Evolutionary conservation across 1,140 invertebrate genomes (phyloP).

Genomic region (Bursaphelenchus mucronatus): DNA sequence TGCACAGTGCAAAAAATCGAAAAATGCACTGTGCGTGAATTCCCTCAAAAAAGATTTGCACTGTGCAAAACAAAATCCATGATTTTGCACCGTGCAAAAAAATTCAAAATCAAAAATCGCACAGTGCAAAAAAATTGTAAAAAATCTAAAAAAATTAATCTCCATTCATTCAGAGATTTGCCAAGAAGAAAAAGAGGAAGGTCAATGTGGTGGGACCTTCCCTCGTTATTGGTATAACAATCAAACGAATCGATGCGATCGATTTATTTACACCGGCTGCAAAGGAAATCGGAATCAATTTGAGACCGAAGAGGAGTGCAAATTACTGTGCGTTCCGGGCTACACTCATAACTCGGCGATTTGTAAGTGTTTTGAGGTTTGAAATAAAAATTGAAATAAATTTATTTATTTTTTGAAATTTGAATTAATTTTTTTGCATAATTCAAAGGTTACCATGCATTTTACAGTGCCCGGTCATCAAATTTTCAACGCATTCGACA

Average conservation of each 20-base stretch:
- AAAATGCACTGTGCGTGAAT: too few relatives aligned
- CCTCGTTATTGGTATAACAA: constrained; percentile 67
- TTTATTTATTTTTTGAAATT: neutral
- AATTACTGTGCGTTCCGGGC: constrained; percentile 50
- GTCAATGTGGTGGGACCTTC: constrained; percentile 67
- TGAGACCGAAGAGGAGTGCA: constrained; percentile 61
- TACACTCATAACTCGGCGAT: constrained; percentile 50
- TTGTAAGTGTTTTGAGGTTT: constrained; percentile 21
- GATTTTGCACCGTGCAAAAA: too few relatives aligned
- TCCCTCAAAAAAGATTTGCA: too few relatives aligned
- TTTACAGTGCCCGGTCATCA: constrained; percentile 52
- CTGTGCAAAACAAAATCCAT: too few relatives aligned
- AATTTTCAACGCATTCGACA: constrained; percentile 44
- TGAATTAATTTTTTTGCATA: neutral
- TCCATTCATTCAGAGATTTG: constrained; percentile 56
- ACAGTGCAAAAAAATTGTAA: too few relatives aligned
- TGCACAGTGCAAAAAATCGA: too few relatives aligned
- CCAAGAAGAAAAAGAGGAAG: constrained; percentile 61
- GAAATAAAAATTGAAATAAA: constrained; percentile 22
- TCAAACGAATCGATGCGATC: constrained; percentile 64
- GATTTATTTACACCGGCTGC: constrained; percentile 70
- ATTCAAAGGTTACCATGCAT: too few relatives aligned
- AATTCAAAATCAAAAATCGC: too few relatives aligned
- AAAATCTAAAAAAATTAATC: too few relatives aligned
- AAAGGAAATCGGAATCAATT: constrained; percentile 71